These are phyloP conservation scores for Deroplatys truncata DNA, from an alignment of 2,888 invertebrate species.

Conservation along the genomic window DNA sequence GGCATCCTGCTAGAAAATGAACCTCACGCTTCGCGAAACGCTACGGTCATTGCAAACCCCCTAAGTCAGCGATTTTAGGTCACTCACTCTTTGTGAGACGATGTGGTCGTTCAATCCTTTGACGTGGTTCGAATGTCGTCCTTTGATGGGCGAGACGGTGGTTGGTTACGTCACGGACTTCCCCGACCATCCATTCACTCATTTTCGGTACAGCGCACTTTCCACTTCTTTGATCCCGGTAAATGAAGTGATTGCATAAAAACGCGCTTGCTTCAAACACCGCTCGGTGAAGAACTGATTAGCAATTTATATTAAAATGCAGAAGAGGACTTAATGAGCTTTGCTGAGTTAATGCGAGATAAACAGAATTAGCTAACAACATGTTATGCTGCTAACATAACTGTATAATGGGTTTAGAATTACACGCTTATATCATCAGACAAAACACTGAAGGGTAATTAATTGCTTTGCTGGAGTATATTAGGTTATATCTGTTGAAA, in stretches of 20 bases:
- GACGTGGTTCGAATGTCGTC: neutral
- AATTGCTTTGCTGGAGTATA: too few relatives aligned
- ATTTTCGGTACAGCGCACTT: neutral
- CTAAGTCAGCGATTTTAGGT: neutral
- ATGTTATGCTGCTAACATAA: too few relatives aligned
- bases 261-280: neutral
- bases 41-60: neutral
- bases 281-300: neutral
- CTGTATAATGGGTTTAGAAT: neutral
- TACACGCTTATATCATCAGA: neutral
- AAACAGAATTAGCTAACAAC: too few relatives aligned
- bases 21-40: neutral
- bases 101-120: neutral
- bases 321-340: neutral
- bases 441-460: neutral
- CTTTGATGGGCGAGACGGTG: neutral
- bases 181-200: neutral
- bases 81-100: neutral
- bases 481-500: too few relatives aligned
- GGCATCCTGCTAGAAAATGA: neutral
- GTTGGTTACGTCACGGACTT: neutral
- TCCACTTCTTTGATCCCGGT: neutral
- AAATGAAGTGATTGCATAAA: neutral
- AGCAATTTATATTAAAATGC: neutral
- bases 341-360: neutral